phyloP scores from a whole-genome alignment of 1,140 invertebrate species.

The Meloidogyne floridensis region DNA sequence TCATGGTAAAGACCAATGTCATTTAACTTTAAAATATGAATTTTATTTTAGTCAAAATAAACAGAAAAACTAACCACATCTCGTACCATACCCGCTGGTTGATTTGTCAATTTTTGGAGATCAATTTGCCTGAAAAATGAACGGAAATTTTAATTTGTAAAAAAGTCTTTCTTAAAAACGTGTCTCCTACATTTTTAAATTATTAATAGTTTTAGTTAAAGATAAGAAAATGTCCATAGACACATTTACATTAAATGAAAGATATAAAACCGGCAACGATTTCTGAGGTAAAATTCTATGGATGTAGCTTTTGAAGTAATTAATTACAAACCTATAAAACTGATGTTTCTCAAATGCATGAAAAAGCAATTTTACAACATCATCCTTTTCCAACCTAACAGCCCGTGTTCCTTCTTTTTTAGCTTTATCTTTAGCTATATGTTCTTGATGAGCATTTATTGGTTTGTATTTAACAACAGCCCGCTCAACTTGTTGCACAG shows the following conservation, averaged over 20 bases:
- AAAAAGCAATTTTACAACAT: conserved; percentile 92
- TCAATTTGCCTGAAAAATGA: conserved; percentile 81
- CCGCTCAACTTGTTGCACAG: conserved; percentile 66
- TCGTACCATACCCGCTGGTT: conserved; percentile 86
- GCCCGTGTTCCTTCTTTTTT: conserved; percentile 67
- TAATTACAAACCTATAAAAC: conserved; percentile 75
- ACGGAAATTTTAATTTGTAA: background rate
- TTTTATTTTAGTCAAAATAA: background rate
- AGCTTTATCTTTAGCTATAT: conserved; percentile 61
- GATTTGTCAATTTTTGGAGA: conserved; percentile 82
- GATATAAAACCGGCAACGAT: too few species aligned
- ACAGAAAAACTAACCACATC: conserved; percentile 74
- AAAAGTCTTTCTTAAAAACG: background rate
- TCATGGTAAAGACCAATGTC: conserved; percentile 95
- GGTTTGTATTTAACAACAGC: conserved; percentile 67
- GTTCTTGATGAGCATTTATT: conserved; percentile 39
- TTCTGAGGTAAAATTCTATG: too few species aligned
- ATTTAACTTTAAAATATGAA: conserved; percentile 73
- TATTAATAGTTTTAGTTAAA: conserved; percentile 6
- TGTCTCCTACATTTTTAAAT: conserved; percentile 1
- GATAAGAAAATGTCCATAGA: too few species aligned
- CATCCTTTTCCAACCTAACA: conserved; percentile 78
- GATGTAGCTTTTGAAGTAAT: conserved; percentile 26
- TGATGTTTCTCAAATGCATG: conserved; percentile 99
- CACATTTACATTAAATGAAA: too few species aligned